These are phyloP conservation scores for Dinomys branickii DNA, from an alignment of 2,113 vertebrate genomes.

Conservation along the genomic window DNA sequence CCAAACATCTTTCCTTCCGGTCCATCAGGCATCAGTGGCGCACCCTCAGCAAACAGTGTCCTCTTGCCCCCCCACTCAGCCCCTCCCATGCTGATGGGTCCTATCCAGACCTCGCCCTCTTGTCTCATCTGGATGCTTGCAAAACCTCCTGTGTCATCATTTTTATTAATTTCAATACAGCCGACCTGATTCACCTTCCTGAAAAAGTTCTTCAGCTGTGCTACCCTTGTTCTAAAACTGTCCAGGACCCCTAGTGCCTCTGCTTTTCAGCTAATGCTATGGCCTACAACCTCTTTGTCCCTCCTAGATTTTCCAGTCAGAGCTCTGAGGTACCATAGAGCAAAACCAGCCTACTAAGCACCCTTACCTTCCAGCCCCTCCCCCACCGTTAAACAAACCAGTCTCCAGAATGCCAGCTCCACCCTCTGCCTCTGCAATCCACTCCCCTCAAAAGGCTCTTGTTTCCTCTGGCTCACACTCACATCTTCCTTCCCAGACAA, in stretches of 20 bases:
- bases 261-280: not conserved
- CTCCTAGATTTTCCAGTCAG: not conserved
- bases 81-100: not conserved
- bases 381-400: not conserved
- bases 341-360: not conserved
- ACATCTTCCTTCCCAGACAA: slow-evolving; percentile 76
- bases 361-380: not conserved
- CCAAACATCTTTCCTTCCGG: not conserved
- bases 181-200: slow-evolving; percentile 23
- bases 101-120: not conserved
- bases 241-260: not conserved
- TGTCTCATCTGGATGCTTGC: slow-evolving; percentile 26
- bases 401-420: slow-evolving; percentile 27
- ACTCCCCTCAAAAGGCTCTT: slow-evolving; percentile 66
- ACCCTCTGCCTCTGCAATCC: slow-evolving; percentile 43
- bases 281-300: not conserved
- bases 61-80: not conserved
- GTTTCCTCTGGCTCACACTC: slow-evolving; percentile 63
- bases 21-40: not conserved
- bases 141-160: not conserved
- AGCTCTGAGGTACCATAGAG: not conserved
- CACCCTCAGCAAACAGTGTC: not conserved
- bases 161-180: slow-evolving; percentile 44
- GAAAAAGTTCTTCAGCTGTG: not conserved
- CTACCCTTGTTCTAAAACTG: not conserved